Percentiles rank a stretch among this genome's conserved stretches.
phyloP scores from a whole-genome alignment of 2,113 vertebrate genomes.

The Nicator chloris region DNA sequence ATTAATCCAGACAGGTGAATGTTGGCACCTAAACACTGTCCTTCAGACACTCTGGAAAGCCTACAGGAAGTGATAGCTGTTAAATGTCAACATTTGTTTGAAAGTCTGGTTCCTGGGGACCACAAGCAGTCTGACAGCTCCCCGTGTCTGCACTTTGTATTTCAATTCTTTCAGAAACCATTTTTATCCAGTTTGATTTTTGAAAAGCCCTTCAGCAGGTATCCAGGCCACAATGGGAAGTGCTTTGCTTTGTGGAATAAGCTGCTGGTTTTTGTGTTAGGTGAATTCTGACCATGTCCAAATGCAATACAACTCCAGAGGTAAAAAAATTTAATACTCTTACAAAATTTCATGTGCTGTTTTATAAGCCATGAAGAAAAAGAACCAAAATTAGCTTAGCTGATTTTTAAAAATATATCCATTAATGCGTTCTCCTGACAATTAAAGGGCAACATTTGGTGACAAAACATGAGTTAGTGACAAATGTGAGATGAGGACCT shows the following conservation, averaged over 20 bases:
- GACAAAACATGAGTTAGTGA: neutral
- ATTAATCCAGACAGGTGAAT: neutral
- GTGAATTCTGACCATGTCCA: neutral
- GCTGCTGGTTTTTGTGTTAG: neutral
- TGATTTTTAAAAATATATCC: neutral
- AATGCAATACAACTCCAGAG: neutral
- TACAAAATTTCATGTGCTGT: neutral
- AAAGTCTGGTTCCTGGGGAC: neutral
- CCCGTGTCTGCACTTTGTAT: neutral
- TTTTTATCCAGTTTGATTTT: neutral
- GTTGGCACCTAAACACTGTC: neutral
- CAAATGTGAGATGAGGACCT: neutral
- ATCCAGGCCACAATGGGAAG: neutral
- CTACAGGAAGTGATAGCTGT: neutral
- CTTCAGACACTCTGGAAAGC: neutral
- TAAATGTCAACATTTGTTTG: neutral
- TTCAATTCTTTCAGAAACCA: neutral
- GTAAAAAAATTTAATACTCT: neutral
- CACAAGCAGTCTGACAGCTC: neutral
- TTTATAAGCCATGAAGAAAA: neutral
- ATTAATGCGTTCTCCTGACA: neutral
- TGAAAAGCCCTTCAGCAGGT: neutral
- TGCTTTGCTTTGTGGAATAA: neutral
- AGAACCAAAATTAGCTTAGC: neutral
- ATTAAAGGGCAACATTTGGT: neutral